Evolutionary conservation across 1,140 invertebrate species (phyloP).

Genomic region (Saxidomus purpurata): DNA sequence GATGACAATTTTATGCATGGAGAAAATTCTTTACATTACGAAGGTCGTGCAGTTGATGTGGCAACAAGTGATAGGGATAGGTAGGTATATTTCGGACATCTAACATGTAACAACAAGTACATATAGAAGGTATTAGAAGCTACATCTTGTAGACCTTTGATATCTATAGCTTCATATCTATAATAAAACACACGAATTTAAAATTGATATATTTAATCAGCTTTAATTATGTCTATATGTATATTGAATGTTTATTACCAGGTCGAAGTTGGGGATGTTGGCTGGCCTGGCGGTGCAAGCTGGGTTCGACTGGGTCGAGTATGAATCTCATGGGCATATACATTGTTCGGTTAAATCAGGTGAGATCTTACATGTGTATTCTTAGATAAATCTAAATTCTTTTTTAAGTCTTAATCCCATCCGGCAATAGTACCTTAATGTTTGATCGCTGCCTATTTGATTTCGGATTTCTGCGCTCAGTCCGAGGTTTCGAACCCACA

Average conservation of each 20-base stretch:
- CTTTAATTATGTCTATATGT: too few relatives aligned
- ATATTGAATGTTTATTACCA: too few relatives aligned
- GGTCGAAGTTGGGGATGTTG: slow-evolving; percentile 97
- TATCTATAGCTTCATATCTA: too few relatives aligned
- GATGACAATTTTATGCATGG: slow-evolving; percentile 94
- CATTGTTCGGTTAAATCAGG: slow-evolving; percentile 99
- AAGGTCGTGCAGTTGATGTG: slow-evolving; percentile 97
- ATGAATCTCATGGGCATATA: slow-evolving; percentile 97
- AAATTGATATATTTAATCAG: too few relatives aligned
- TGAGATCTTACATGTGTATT: slow-evolving; percentile 87
- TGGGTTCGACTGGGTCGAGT: slow-evolving; percentile 99
- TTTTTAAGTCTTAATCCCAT: too few relatives aligned
- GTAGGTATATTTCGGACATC: not conserved
- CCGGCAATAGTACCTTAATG: not conserved
- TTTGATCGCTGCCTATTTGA: not conserved
- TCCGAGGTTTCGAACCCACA: too few relatives aligned
- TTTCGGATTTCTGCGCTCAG: too few relatives aligned
- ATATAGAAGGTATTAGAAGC: too few relatives aligned
- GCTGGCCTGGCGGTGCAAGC: slow-evolving; percentile 98
- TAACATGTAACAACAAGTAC: not conserved
- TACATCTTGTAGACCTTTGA: too few relatives aligned
- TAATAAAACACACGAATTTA: too few relatives aligned
- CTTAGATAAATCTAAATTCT: too few relatives aligned
- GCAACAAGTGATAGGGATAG: slow-evolving; percentile 96
- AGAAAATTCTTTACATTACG: slow-evolving; percentile 96